Evolutionary conservation across 1,140 invertebrate species (phyloP).

Genomic region (Dryas iulia): DNA sequence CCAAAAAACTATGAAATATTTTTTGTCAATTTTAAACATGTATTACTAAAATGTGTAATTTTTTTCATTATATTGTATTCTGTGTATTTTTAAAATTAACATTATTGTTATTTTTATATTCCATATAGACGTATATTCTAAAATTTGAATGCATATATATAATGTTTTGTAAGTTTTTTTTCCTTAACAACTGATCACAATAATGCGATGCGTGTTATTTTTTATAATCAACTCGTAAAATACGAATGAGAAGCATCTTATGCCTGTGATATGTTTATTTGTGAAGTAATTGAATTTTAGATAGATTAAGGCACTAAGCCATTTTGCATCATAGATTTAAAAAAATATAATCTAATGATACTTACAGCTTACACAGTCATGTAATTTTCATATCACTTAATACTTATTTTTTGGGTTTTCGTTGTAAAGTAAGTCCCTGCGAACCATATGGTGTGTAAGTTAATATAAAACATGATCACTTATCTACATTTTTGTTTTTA

Average conservation of each 20-base stretch:
- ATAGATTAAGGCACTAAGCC: slow-evolving; percentile 9
- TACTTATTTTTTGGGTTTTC: not conserved
- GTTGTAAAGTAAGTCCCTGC: not conserved
- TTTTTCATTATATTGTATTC: no score
- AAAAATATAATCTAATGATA: not conserved
- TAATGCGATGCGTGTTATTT: not conserved
- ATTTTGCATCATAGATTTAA: slow-evolving; percentile 23
- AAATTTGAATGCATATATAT: no score
- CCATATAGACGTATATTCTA: no score
- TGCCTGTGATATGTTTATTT: slow-evolving; percentile 37
- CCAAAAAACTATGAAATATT: no score
- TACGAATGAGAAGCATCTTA: slow-evolving; percentile 20
- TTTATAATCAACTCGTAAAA: not conserved
- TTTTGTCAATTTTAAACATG: no score
- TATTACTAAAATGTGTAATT: no score
- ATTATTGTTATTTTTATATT: no score
- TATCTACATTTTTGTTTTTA: not conserved
- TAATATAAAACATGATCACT: not conserved
- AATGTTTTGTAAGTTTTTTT: not conserved
- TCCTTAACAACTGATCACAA: not conserved
- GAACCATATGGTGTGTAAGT: not conserved
- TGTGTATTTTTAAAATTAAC: no score
- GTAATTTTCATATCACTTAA: not conserved
- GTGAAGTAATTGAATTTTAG: slow-evolving; percentile 13
- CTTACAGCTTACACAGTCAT: not conserved